Conservation (phyloP, 2,797 vertebrate species). For the Mormyrops attenuatus region DNA sequence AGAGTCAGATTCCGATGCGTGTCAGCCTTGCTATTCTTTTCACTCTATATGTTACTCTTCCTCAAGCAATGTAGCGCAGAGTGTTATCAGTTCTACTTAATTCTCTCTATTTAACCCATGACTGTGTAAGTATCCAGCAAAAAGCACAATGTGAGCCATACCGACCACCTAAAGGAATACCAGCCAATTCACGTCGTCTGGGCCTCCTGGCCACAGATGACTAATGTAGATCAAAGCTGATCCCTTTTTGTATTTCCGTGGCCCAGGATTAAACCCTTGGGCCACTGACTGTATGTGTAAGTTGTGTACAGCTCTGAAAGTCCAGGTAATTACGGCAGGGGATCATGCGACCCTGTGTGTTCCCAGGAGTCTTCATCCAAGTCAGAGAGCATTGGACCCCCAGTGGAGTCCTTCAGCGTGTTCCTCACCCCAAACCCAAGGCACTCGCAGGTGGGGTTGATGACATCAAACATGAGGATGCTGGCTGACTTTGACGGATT, state of each 20-base stretch:
- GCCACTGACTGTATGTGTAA: neutral
- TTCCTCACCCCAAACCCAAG: constrained; percentile 40
- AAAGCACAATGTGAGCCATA: neutral
- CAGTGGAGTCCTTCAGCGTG: constrained; percentile 29
- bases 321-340: neutral
- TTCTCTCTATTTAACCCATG: neutral
- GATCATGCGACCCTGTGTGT: neutral
- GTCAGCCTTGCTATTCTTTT: neutral
- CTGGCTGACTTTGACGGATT: neutral
- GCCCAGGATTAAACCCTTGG: neutral
- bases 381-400: constrained; percentile 20
- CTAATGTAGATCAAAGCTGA: neutral
- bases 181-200: neutral
- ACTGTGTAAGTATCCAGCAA: neutral
- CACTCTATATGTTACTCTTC: neutral
- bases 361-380: constrained; percentile 28
- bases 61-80: neutral
- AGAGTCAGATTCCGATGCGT: neutral
- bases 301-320: neutral
- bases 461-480: neutral
- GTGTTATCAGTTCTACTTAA: neutral
- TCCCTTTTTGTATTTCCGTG: neutral
- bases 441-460: constrained; percentile 27
- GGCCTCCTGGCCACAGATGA: neutral
- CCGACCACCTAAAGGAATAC: neutral